These are phyloP conservation scores for Nesospiza acunhae DNA, from an alignment of 2,113 vertebrate genomes.

Conservation along the genomic window DNA sequence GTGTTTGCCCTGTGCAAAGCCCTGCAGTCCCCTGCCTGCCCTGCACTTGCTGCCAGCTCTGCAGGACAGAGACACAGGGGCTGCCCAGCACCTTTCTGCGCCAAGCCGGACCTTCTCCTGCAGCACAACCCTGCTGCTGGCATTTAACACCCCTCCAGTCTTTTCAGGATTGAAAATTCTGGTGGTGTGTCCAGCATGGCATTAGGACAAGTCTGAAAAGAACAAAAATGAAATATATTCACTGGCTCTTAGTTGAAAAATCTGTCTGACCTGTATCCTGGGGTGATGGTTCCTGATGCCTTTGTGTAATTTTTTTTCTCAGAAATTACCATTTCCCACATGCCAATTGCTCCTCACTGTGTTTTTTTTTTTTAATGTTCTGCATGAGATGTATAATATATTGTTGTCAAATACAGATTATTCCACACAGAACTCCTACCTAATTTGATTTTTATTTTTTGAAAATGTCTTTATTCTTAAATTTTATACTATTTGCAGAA, in stretches of 20 bases:
- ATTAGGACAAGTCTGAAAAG: not conserved
- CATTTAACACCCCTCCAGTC: not conserved
- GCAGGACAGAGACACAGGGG: not conserved
- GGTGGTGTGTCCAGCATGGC: not conserved
- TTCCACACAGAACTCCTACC: not conserved
- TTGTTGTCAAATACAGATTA: conserved; percentile 15
- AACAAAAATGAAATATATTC: not conserved
- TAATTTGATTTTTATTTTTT: not conserved
- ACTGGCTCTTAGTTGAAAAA: not conserved
- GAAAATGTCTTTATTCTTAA: not conserved
- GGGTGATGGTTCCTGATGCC: not conserved
- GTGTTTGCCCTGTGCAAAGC: not conserved
- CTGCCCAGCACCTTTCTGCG: not conserved
- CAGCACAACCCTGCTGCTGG: not conserved
- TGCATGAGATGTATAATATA: not conserved
- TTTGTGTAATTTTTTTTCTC: not conserved
- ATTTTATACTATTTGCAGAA: not conserved
- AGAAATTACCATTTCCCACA: not conserved
- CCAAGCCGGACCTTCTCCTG: not conserved
- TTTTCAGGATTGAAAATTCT: not conserved
- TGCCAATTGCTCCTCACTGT: not conserved
- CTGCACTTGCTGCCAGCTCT: not conserved
- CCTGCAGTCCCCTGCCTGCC: not conserved
- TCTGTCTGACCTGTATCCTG: not conserved
- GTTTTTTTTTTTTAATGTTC: not conserved